Evolutionary conservation across 2,113 vertebrate genomes (phyloP).

Genomic region (Pyrgilauda ruficollis): DNA sequence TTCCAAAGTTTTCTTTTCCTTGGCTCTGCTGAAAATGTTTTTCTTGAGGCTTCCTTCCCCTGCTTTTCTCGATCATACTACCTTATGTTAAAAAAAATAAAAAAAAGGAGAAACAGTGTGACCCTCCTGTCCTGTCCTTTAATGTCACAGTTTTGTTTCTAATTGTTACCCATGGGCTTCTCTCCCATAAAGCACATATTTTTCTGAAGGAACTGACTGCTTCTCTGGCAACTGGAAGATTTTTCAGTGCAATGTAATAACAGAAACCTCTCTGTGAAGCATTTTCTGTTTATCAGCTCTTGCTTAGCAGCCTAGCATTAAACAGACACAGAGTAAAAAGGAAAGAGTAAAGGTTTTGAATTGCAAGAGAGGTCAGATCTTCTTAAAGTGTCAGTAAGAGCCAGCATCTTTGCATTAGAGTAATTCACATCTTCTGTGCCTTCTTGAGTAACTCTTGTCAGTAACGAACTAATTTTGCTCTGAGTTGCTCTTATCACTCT

Average conservation of each 20-base stretch:
- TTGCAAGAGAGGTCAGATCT: not conserved
- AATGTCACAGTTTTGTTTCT: not conserved
- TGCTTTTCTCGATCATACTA: not conserved
- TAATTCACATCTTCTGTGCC: not conserved
- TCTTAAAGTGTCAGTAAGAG: not conserved
- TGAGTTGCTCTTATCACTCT: not conserved
- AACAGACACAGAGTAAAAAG: not conserved
- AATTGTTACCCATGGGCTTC: not conserved
- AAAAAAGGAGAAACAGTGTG: not conserved
- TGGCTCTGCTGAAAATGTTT: not conserved
- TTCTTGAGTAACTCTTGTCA: not conserved
- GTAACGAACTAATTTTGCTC: not conserved
- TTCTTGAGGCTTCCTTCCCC: not conserved
- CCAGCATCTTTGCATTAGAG: not conserved
- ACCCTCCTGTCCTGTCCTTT: not conserved
- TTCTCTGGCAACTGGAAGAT: not conserved
- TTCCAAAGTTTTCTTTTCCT: not conserved
- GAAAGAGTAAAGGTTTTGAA: not conserved
- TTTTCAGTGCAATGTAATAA: not conserved
- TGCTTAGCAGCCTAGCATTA: not conserved
- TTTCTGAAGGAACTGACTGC: not conserved
- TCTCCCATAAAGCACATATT: not conserved
- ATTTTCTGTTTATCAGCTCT: not conserved
- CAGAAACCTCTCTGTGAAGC: not conserved
- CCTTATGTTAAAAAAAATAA: not conserved